Percentiles rank a stretch among this genome's conserved stretches.
These are phyloP conservation scores for Lucilia cuprina DNA, from an alignment of 1,140 invertebrate genomes.

Conservation along the genomic window DNA sequence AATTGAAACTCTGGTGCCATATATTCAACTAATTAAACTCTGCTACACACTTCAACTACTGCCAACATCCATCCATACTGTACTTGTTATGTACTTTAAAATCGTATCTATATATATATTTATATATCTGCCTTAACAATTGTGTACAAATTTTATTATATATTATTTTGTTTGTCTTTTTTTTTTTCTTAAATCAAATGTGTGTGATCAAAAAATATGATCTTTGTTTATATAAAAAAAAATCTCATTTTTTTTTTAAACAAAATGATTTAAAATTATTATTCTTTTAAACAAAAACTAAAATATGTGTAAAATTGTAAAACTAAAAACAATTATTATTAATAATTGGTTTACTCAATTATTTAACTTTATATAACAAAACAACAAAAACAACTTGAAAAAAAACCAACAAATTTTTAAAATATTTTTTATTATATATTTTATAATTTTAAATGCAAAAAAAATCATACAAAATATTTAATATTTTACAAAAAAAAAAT, in stretches of 20 bases:
- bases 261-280: no score
- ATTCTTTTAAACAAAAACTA: no score
- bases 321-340: neutral
- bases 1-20: neutral
- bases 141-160: no score
- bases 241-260: no score
- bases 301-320: neutral
- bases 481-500: no score
- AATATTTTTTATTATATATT: neutral
- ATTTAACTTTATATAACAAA: neutral
- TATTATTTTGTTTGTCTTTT: no score
- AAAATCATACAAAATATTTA: neutral
- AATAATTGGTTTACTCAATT: neutral
- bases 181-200: neutral
- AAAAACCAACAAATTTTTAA: neutral
- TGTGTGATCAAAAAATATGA: neutral
- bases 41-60: neutral
- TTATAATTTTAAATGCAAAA: neutral
- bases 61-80: neutral
- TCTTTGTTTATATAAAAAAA: neutral
- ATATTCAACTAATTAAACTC: neutral
- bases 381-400: neutral
- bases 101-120: no score
- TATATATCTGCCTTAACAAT: no score
- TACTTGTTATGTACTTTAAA: neutral